Evolutionary conservation across 1,140 invertebrate genomes (phyloP).

Genomic region (Cheumatopsyche charites): DNA sequence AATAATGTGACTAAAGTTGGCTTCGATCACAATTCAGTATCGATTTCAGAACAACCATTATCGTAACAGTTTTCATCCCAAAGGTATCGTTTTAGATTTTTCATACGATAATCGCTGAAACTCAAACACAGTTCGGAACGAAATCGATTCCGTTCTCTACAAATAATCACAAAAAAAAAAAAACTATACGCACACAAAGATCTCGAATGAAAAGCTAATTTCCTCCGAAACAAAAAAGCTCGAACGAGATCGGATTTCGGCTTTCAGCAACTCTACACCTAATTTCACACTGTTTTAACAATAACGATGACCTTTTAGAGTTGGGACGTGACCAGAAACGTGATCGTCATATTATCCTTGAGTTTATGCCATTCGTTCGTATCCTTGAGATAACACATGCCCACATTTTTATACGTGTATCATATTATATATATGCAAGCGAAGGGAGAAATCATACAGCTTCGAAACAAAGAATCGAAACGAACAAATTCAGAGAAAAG

Average conservation of each 20-base stretch:
- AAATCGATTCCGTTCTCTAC: too few species aligned
- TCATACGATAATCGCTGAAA: neutral
- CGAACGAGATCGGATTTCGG: neutral
- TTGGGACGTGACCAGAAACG: constrained; percentile 8
- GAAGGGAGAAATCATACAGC: neutral
- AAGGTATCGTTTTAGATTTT: neutral
- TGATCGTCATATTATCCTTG: neutral
- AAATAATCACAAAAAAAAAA: too few species aligned
- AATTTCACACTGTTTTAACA: constrained; percentile 7
- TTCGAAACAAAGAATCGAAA: too few species aligned
- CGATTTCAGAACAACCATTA: too few species aligned
- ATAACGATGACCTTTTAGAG: neutral
- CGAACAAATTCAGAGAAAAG: too few species aligned
- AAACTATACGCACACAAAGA: too few species aligned
- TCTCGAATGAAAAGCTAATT: too few species aligned
- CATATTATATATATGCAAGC: too few species aligned
- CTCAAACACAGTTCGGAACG: too few species aligned
- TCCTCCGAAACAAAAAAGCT: neutral
- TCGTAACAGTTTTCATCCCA: neutral
- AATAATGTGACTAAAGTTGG: too few species aligned
- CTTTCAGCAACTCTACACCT: neutral
- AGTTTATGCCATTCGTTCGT: neutral
- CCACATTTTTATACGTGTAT: too few species aligned
- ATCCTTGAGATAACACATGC: neutral
- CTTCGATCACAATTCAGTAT: too few species aligned